Percentiles rank a stretch among this genome's conserved stretches.
Evolutionary conservation across 64 coral and sea anemone species (phyloP).

Genomic region (Dendrophyllia cribrosa): DNA sequence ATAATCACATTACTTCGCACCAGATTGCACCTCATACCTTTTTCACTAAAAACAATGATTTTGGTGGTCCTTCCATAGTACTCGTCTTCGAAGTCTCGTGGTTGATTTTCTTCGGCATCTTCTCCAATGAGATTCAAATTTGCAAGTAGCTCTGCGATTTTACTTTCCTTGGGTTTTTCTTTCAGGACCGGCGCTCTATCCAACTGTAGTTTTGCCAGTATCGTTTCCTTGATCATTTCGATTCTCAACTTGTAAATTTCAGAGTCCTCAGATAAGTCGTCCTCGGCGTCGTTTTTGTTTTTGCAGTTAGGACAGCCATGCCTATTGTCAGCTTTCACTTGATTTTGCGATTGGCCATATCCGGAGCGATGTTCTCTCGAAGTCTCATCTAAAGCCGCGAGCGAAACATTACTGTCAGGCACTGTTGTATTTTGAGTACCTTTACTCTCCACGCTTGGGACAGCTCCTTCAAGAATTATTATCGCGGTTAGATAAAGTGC

Average conservation of each 20-base stretch:
- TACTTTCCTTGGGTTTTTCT: conserved; percentile 25
- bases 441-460: neutral
- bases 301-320: conserved; percentile 1
- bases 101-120: neutral
- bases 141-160: conserved; percentile 15
- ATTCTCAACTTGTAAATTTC: conserved; percentile 9
- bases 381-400: neutral
- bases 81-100: neutral
- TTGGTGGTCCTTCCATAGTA: conserved; percentile 35
- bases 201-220: conserved; percentile 34
- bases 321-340: neutral
- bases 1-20: neutral
- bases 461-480: conserved; percentile 32
- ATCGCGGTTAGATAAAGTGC: conserved; percentile 48
- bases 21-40: conserved; percentile 24
- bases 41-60: conserved; percentile 40
- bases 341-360: neutral
- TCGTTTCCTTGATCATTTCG: conserved; percentile 30
- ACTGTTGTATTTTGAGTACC: neutral
- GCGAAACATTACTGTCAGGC: conserved; percentile 15
- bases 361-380: neutral
- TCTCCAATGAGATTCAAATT: conserved; percentile 43
- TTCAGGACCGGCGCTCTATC: conserved; percentile 15
- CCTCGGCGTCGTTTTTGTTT: neutral
- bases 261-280: neutral